phyloP scores from a whole-genome alignment of 2,888 invertebrate genomes.

The Hirtodrosophila alboralis region DNA sequence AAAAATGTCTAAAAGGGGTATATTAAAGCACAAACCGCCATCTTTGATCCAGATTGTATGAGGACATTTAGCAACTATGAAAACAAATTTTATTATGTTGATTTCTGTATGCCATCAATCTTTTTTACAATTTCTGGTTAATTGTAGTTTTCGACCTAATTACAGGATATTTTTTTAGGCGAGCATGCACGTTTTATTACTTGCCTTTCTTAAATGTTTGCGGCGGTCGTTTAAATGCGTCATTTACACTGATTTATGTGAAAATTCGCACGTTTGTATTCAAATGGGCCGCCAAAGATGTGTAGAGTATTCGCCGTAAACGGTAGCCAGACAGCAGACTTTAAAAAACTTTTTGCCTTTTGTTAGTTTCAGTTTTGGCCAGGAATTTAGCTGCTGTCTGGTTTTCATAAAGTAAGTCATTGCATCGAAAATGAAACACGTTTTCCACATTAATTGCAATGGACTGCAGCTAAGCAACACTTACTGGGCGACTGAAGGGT shows the following conservation, averaged over 20 bases:
- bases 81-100: too few species aligned
- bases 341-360: conserved; percentile 6
- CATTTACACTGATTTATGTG: conserved; percentile 75
- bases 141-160: too few species aligned
- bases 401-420: conserved; percentile 58
- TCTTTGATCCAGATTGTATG: too few species aligned
- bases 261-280: conserved; percentile 70
- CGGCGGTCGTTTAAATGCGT: conserved; percentile 65
- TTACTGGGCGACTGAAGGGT: background rate
- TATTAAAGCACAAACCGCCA: too few species aligned
- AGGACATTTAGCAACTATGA: too few species aligned
- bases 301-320: conserved; percentile 7
- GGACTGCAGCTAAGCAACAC: conserved; percentile 40
- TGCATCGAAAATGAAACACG: conserved; percentile 49
- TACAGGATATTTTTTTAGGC: too few species aligned
- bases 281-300: conserved; percentile 43
- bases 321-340: conserved; percentile 8
- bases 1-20: too few species aligned
- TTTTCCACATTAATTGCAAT: conserved; percentile 67
- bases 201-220: conserved; percentile 16
- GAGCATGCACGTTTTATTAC: too few species aligned
- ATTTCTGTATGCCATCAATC: too few species aligned
- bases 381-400: conserved; percentile 31
- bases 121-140: too few species aligned
- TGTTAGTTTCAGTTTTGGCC: conserved; percentile 20